Evolutionary conservation across 2,888 invertebrate species (phyloP).

Genomic region (Sesia apiformis): DNA sequence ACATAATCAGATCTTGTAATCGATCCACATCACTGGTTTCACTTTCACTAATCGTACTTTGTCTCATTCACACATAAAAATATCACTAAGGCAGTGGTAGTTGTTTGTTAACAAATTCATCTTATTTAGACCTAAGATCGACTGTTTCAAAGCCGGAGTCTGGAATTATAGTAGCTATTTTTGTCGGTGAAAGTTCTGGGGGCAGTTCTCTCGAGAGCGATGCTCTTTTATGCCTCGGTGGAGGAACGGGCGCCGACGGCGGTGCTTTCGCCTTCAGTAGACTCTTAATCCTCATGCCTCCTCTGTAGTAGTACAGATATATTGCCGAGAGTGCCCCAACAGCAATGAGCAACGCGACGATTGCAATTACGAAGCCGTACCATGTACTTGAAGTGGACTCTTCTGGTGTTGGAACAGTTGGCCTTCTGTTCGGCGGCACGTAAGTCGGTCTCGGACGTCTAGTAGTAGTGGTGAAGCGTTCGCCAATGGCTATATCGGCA

Average conservation of each 20-base stretch:
- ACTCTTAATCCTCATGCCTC: conserved; percentile 78
- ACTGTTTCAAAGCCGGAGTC: conserved; percentile 69
- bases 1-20: conserved; percentile 3
- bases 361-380: conserved; percentile 75
- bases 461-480: conserved; percentile 58
- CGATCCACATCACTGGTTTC: conserved; percentile 3
- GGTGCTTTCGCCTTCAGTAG: conserved; percentile 69
- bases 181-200: conserved; percentile 48
- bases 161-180: conserved; percentile 42
- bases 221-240: conserved; percentile 55
- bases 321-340: conserved; percentile 78
- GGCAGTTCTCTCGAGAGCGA: conserved; percentile 54
- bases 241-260: conserved; percentile 51
- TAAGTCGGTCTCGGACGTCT: conserved; percentile 59
- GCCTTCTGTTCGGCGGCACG: conserved; percentile 53
- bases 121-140: conserved; percentile 47
- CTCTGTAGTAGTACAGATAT: conserved; percentile 85
- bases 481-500: conserved; percentile 84
- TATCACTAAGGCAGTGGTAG: not conserved
- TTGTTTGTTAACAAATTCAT: not conserved
- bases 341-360: conserved; percentile 79
- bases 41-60: conserved; percentile 2
- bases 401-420: conserved; percentile 56
- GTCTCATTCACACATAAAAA: conserved; percentile 7
- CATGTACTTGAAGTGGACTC: conserved; percentile 56